A percentile compares a stretch with the other conserved stretches of the same genome.
Evolutionary conservation across 2,797 vertebrate species (phyloP).

Genomic region (Botia kubotai): DNA sequence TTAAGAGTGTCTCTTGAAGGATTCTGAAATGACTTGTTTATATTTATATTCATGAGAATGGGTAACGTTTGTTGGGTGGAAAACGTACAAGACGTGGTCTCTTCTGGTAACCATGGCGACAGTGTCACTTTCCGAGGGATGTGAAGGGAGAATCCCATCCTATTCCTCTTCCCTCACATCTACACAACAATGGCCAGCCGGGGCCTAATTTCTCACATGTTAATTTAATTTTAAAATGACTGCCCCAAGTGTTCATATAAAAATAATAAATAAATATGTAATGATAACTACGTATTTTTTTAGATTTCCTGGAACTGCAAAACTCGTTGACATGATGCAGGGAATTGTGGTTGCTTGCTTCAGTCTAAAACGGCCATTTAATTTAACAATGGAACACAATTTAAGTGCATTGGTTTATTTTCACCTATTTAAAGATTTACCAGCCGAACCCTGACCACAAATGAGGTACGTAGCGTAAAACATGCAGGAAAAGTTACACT

Average conservation of each 20-base stretch:
- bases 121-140: slow-evolving; percentile 72
- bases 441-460: too few species aligned
- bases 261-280: not conserved
- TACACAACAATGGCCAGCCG: slow-evolving; percentile 4
- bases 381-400: too few species aligned
- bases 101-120: slow-evolving; percentile 82
- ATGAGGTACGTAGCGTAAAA: too few species aligned
- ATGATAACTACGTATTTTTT: not conserved
- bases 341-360: not conserved
- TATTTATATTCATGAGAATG: slow-evolving; percentile 34
- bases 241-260: not conserved
- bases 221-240: not conserved
- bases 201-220: not conserved
- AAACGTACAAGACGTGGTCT: slow-evolving; percentile 77
- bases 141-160: slow-evolving; percentile 67
- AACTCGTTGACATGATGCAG: not conserved
- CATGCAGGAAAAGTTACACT: too few species aligned
- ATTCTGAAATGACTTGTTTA: slow-evolving; percentile 5
- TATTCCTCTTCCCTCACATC: slow-evolving; percentile 62
- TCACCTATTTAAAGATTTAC: too few species aligned
- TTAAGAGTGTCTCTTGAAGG: not conserved
- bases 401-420: too few species aligned
- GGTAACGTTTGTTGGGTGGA: slow-evolving; percentile 58
- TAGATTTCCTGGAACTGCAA: not conserved
- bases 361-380: too few species aligned